Conservation (phyloP, 37 sponge, comb jelly and placozoan genomes). For the Tethya wilhelma region DNA sequence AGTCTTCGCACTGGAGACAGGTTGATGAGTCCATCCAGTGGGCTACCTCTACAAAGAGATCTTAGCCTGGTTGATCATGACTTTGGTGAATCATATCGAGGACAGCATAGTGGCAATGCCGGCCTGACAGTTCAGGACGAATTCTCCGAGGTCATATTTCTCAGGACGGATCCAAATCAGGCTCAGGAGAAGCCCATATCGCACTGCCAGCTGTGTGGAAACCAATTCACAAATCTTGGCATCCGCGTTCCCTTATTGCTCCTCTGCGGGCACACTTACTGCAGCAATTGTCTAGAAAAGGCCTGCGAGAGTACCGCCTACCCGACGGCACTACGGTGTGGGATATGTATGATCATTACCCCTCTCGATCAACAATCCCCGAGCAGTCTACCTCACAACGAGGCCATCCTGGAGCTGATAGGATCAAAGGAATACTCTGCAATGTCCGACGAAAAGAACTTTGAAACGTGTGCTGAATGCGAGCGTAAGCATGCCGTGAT, state of each 20-base stretch:
- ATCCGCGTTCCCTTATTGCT: conserved; percentile 63
- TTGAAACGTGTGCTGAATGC: conserved; percentile 87
- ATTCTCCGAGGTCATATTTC: conserved; percentile 1
- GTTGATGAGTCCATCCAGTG: background rate
- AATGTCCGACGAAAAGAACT: conserved; percentile 16
- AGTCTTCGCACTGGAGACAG: background rate
- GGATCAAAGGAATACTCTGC: conserved; percentile 46
- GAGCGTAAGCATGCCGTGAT: conserved; percentile 38
- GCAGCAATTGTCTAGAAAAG: conserved; percentile 67
- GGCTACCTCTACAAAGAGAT: conserved; percentile 39
- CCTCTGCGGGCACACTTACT: conserved; percentile 84
- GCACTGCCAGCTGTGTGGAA: conserved; percentile 42
- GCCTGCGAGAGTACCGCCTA: conserved; percentile 25
- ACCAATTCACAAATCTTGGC: conserved; percentile 30
- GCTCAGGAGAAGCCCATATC: background rate
- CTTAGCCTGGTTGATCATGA: background rate
- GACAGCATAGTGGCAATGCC: background rate
- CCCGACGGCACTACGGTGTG: conserved; percentile 68
- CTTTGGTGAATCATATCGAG: background rate
- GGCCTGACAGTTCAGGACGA: background rate
- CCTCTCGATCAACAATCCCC: conserved; percentile 55
- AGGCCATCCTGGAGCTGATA: conserved; percentile 67
- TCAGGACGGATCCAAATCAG: background rate
- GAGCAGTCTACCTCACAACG: conserved; percentile 51
- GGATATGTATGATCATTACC: conserved; percentile 54